Evolutionary conservation across 2,113 vertebrate genomes (phyloP), one percentile per base, ranked within the genome.

Genomic region (Chunga burmeisteri): DNA sequence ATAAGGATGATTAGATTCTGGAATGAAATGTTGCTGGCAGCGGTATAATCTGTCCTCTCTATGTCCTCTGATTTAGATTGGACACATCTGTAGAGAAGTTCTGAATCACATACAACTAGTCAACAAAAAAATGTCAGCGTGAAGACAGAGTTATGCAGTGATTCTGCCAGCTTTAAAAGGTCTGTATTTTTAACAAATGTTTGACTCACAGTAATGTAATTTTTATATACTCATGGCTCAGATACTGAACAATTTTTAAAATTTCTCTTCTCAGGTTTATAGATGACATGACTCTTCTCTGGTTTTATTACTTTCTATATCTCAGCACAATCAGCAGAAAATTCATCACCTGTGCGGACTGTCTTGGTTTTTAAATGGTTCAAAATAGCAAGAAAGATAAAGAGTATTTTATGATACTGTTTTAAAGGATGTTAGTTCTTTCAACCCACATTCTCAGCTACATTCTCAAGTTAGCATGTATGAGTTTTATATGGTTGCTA

Each of bases 401-500:
- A 52, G 47, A 32, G 7, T 44, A 40, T 67, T 94, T 93, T 67
- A 63, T 50, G 23, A 81, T 71, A 75, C 7, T 44, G 5, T 71
- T 93, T 56, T 71, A 87, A 88, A 92, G 88, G 88, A 93, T 93
- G 93, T 91, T 0, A 95, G 79, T 71, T 71, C 29, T 78, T 95
- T 88, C 78, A 82, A 29, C 16, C 13, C 6, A 3, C 12, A 30
- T 62, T 44, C n/a, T 62, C 85, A 63, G 17, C 27, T 49, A 46
- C 77, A 42, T 38, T 38, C 38, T 38, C 38, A 63, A 59, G 50
- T 49, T 42, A 66, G 16, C 1, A 3, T 1, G 2, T 18, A 73
- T 61, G 56, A 44, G 7, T 93, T 92, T 92, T 34, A 38, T 47
- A 19, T 4, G 36, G 78, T 25, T 91, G 6, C 17, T 91, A 78